These are phyloP conservation scores for Nesometra sesokonis DNA, from an alignment of 35 echinoderm and acorn worm genomes.

Conservation along the genomic window DNA sequence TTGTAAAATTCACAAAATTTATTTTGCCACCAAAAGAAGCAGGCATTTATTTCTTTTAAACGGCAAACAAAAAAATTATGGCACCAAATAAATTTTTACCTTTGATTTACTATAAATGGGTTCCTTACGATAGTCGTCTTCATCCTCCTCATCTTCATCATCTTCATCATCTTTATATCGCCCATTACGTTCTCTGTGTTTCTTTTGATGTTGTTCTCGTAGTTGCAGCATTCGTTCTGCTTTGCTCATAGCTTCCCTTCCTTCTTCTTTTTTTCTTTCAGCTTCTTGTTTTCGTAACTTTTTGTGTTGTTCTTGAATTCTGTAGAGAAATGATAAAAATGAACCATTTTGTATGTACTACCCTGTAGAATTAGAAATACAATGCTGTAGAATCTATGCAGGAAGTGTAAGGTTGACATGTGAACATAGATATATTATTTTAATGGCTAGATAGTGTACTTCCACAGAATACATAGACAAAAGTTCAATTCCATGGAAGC, in stretches of 20 bases:
- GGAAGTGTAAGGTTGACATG: no score
- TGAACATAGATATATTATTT: no score
- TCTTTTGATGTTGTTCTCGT: slow-evolving; percentile 8
- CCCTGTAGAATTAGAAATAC: no score
- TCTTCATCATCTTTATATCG: background rate
- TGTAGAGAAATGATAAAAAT: background rate
- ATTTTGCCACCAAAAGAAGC: no score
- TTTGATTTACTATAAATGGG: background rate
- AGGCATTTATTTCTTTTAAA: no score
- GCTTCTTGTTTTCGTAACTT: slow-evolving; percentile 6
- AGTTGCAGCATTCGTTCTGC: slow-evolving; percentile 8
- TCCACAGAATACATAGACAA: no score
- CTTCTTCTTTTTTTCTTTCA: background rate
- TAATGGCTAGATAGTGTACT: no score
- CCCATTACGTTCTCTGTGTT: background rate
- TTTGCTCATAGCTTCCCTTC: background rate
- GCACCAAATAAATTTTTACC: background rate
- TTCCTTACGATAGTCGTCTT: background rate
- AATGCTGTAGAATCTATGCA: no score
- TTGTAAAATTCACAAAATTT: no score
- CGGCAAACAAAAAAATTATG: no score
- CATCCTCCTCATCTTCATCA: background rate
- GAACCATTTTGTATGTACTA: no score
- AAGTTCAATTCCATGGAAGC: no score
- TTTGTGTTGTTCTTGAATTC: slow-evolving; percentile 10